Conservation (phyloP, 2,113 vertebrate genomes). For the Bubo bubo region DNA sequence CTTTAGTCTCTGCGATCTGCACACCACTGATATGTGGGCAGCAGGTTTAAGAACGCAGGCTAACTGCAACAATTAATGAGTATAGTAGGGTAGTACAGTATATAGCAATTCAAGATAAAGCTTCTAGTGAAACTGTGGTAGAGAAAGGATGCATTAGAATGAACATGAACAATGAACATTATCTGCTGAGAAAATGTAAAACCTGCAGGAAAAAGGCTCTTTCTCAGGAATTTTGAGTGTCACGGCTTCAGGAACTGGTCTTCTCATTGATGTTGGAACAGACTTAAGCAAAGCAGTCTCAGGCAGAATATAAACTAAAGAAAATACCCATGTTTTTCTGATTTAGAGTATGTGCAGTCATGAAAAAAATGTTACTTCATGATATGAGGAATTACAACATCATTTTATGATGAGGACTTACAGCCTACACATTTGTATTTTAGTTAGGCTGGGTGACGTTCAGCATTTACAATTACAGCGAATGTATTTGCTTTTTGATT, state of each 20-base stretch:
- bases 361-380: background rate
- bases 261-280: background rate
- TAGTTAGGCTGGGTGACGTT: background rate
- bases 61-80: background rate
- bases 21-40: too few relatives aligned
- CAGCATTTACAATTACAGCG: background rate
- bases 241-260: background rate
- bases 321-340: background rate
- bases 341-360: background rate
- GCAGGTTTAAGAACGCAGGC: too few relatives aligned
- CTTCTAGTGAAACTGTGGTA: background rate
- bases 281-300: background rate
- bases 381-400: background rate
- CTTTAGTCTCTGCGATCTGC: too few relatives aligned
- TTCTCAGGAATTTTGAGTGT: background rate
- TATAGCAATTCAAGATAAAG: background rate
- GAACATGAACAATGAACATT: background rate
- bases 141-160: background rate
- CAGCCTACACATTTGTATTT: background rate
- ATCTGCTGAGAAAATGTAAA: background rate
- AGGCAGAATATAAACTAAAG: background rate
- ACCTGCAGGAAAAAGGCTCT: background rate
- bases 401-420: background rate
- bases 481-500: background rate
- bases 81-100: background rate